Evolutionary conservation across 1,140 invertebrate genomes (phyloP), one percentile per base, ranked within the genome.

Genomic region (Chironomus tepperi): DNA sequence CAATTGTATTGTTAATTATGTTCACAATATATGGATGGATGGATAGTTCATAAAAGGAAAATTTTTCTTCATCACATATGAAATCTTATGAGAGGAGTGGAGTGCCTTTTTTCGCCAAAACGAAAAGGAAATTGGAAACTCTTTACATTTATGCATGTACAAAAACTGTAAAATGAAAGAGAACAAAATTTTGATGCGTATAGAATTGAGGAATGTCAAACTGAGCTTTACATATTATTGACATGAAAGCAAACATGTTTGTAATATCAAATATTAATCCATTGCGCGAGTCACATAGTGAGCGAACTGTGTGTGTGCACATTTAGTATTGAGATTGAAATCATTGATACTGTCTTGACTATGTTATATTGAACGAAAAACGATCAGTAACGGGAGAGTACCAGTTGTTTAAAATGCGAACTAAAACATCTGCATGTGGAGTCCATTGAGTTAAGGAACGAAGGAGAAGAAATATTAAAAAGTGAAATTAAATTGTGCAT

Each of bases 341-440:
- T 70, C 65, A 70, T 18, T 70, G 65, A 70, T 70, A 70, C 18
- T 70, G 65, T 70, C 65, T 57, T 34, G 24, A 34, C 24, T 34
- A 34, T 34, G 24, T 34, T 34, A 34, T 34, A 34, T 34, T 34
- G 24, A 34, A 34, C 24, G 24, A 34, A 34, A 34, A 34, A 34
- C 24, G 47, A 10, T 57, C 47, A 12, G 47, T 12, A 10, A 12
- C n/a, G 47, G 47, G 10, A 57, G n/a, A n/a, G n/a, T 12, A 70
- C 7, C 8, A 70, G 65, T 70, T 70, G 16, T 9, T 18, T 18
- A 70, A 18, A 16, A 70, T 19, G 47, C 16, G 19, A 70, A 19
- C 9, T 57, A 67, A 70, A 70, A 70, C 65, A 70, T 70, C 65
- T 70, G 65, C 65, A 70, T 70, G 65, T 70, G 65, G 65, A 70